Evolutionary conservation across 2,113 vertebrate genomes (phyloP).

Genomic region (Apodemus sylvaticus): DNA sequence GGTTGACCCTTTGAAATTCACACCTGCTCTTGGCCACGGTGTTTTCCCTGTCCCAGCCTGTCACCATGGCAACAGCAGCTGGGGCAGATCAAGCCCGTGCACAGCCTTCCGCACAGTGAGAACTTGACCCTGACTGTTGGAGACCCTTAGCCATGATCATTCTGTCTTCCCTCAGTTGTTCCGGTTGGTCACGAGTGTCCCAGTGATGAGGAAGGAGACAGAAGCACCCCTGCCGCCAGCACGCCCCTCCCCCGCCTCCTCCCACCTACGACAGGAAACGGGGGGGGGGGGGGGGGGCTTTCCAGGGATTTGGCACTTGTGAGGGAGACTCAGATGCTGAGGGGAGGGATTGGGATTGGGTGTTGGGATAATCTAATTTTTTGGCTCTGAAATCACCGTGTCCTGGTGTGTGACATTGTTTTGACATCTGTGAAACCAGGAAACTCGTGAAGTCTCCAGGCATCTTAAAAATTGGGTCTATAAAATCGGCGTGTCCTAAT

Average conservation of each 20-base stretch:
- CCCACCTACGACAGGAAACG: not conserved
- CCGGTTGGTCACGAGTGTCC: not conserved
- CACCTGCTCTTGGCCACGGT: not conserved
- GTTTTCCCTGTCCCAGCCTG: not conserved
- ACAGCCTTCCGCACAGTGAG: not conserved
- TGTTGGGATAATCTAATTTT: not conserved
- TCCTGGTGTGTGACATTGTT: not conserved
- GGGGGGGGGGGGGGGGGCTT: no score
- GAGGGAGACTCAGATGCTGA: not conserved
- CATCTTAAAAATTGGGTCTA: not conserved
- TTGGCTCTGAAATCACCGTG: not conserved
- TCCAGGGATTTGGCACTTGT: not conserved
- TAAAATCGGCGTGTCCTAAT: not conserved
- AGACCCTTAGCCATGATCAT: not conserved
- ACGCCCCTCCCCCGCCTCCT: not conserved
- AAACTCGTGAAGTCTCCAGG: not conserved
- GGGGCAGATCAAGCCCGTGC: not conserved
- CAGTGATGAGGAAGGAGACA: not conserved
- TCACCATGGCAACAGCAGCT: not conserved
- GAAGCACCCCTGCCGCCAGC: not conserved
- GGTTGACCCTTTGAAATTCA: not conserved
- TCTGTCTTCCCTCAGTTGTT: not conserved
- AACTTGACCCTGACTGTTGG: not conserved
- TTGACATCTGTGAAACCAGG: conserved; percentile 30
- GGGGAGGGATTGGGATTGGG: not conserved